phyloP scores from a whole-genome alignment of 2,888 invertebrate species.

The Sminthurides aquaticus region DNA sequence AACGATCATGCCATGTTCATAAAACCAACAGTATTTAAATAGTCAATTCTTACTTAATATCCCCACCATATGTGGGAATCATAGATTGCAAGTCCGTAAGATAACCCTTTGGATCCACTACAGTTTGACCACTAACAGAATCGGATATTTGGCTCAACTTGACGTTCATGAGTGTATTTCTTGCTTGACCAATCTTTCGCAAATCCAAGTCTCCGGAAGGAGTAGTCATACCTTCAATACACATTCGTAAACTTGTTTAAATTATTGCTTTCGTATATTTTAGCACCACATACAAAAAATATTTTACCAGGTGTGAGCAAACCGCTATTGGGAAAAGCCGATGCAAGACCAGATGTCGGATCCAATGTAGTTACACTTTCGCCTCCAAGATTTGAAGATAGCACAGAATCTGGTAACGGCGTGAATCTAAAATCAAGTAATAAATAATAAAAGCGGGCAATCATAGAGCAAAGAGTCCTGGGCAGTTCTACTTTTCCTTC shows the following conservation, averaged over 20 bases:
- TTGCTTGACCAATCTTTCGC: slow-evolving; percentile 95
- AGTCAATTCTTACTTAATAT: slow-evolving; percentile 62
- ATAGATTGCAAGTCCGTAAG: slow-evolving; percentile 98
- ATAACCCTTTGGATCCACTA: slow-evolving; percentile 99
- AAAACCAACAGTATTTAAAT: slow-evolving; percentile 10
- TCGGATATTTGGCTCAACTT: slow-evolving; percentile 95
- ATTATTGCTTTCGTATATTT: not conserved
- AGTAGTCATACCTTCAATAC: slow-evolving; percentile 47
- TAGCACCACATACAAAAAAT: not conserved
- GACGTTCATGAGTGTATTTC: slow-evolving; percentile 98
- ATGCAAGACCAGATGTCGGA: slow-evolving; percentile 74
- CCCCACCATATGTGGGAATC: slow-evolving; percentile 97
- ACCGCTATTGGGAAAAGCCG: slow-evolving; percentile 57
- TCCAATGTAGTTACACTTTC: slow-evolving; percentile 72
- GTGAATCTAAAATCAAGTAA: slow-evolving; percentile 70
- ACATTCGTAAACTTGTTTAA: slow-evolving; percentile 8
- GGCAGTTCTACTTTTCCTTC: not conserved
- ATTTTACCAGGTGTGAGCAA: slow-evolving; percentile 72
- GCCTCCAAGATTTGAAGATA: slow-evolving; percentile 77
- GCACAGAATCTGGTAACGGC: slow-evolving; percentile 90
- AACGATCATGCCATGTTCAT: not conserved
- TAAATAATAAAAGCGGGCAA: slow-evolving; percentile 8
- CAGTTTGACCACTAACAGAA: slow-evolving; percentile 97
- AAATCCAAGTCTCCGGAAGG: slow-evolving; percentile 79
- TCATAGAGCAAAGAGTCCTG: not conserved